Conservation (phyloP, 2,113 vertebrate species). For the Gymnobelideus leadbeateri region DNA sequence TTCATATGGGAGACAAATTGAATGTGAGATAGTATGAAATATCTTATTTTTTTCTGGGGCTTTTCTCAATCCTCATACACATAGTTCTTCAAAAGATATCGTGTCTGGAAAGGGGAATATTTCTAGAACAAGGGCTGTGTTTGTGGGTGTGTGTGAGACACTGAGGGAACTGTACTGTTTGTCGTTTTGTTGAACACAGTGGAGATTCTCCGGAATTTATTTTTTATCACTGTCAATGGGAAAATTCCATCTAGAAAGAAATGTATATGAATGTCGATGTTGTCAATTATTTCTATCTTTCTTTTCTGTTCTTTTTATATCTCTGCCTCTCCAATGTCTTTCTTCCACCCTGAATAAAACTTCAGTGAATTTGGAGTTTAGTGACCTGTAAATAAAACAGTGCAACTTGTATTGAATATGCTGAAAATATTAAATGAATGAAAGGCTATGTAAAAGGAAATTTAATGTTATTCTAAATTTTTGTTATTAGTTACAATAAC, state of each 20-base stretch:
- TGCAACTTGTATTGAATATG: conserved; percentile 53
- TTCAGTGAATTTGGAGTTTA: background rate
- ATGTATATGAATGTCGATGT: background rate
- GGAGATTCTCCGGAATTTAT: conserved; percentile 45
- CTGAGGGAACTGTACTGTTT: background rate
- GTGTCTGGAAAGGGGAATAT: conserved; percentile 24
- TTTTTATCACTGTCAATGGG: conserved; percentile 46
- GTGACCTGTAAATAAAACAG: conserved; percentile 17
- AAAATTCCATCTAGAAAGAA: conserved; percentile 21
- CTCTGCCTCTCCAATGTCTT: conserved; percentile 25
- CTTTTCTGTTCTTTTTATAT: background rate
- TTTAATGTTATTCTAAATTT: conserved; percentile 6
- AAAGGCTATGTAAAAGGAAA: conserved; percentile 36
- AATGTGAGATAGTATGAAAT: conserved; percentile 49
- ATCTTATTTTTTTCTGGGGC: conserved; percentile 18
- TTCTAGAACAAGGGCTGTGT: background rate
- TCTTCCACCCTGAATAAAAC: background rate
- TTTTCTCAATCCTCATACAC: conserved; percentile 35
- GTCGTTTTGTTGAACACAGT: conserved; percentile 38
- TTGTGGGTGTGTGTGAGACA: background rate
- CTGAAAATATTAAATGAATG: conserved; percentile 56
- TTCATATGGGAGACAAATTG: conserved; percentile 43
- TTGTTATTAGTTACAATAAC: conserved; percentile 17
- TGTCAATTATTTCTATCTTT: conserved; percentile 21
- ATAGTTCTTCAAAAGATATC: conserved; percentile 39